phyloP scores from a whole-genome alignment of 2,113 vertebrate genomes.

The Himantopus leucocephalus region DNA sequence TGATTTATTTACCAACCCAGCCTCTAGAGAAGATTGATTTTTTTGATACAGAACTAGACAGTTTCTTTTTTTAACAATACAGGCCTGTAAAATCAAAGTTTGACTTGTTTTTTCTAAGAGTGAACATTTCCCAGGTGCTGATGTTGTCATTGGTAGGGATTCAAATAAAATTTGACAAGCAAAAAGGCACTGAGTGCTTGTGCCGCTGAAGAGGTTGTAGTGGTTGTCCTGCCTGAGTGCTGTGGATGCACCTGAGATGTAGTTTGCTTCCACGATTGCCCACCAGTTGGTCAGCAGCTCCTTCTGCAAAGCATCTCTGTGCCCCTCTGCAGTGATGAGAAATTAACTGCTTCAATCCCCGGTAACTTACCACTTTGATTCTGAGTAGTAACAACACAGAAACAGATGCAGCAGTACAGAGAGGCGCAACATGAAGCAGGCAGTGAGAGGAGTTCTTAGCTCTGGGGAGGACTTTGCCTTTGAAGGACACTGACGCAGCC shows the following conservation, averaged over 20 bases:
- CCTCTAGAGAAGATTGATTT: conserved; percentile 32
- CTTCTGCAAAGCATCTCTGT: background rate
- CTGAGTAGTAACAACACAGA: background rate
- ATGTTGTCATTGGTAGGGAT: background rate
- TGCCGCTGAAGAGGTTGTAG: background rate
- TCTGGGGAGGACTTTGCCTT: background rate
- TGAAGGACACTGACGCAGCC: background rate
- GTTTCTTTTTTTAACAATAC: background rate
- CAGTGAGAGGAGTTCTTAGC: background rate
- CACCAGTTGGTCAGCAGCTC: background rate
- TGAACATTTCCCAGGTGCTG: background rate
- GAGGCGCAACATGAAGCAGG: background rate
- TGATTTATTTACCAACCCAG: conserved; percentile 32
- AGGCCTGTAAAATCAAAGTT: background rate
- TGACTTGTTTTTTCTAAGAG: background rate
- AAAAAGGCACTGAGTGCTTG: background rate
- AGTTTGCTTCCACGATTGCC: background rate
- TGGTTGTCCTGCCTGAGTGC: background rate
- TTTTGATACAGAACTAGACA: background rate
- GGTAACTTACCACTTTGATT: background rate
- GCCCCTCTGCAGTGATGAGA: background rate
- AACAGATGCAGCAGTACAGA: background rate
- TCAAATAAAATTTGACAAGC: background rate
- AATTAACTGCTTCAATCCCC: background rate
- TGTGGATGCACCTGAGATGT: background rate